Evolutionary conservation across 2,888 invertebrate species (phyloP).

Genomic region (Plagodis dolabraria): DNA sequence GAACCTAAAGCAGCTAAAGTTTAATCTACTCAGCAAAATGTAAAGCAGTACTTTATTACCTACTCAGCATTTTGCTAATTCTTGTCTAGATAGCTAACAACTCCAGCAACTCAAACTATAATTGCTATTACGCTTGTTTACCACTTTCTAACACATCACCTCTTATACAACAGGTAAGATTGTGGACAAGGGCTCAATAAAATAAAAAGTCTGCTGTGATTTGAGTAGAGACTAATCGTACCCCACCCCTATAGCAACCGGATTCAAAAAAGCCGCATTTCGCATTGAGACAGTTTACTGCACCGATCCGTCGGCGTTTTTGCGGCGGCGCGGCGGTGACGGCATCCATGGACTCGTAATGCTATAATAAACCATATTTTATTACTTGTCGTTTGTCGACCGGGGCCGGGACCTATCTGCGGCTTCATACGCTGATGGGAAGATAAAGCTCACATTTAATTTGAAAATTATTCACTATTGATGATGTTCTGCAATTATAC

Average conservation of each 20-base stretch:
- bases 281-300: slow-evolving; percentile 32
- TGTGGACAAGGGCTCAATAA: background rate
- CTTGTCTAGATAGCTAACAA: no score
- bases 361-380: slow-evolving; percentile 20
- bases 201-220: background rate
- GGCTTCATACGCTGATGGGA: background rate
- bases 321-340: slow-evolving; percentile 3
- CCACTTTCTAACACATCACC: no score
- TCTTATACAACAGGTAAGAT: no score
- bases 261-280: slow-evolving; percentile 32
- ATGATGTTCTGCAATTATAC: no score
- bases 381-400: slow-evolving; percentile 16
- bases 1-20: no score
- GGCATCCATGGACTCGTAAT: background rate
- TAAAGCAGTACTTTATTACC: no score
- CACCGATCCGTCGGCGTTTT: slow-evolving; percentile 14
- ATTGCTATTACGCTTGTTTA: no score
- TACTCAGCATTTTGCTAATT: no score
- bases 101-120: no score
- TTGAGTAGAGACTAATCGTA: background rate
- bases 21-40: no score
- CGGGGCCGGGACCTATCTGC: slow-evolving; percentile 1
- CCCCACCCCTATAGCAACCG: slow-evolving; percentile 25
- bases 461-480: no score
- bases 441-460: background rate